A percentile compares a stretch with the other conserved stretches of the same genome.
Evolutionary conservation across 2,113 vertebrate genomes (phyloP).

Genomic region (Lanius collurio): DNA sequence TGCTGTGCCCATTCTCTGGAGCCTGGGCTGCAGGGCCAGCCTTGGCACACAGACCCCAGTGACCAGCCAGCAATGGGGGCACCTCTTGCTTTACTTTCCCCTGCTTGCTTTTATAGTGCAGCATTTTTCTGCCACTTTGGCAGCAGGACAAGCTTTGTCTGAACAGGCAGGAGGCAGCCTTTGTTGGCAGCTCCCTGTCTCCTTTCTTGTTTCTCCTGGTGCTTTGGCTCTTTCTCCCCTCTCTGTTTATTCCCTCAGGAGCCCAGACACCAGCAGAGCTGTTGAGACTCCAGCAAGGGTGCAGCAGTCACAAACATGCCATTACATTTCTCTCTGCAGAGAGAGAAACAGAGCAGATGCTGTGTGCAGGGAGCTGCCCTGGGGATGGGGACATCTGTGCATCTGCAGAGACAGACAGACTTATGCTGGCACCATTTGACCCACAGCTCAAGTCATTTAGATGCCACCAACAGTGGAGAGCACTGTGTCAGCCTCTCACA

Average conservation of each 20-base stretch:
- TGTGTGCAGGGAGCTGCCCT: background rate
- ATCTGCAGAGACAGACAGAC: background rate
- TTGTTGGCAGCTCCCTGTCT: background rate
- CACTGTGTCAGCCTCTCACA: background rate
- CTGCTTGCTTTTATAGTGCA: background rate
- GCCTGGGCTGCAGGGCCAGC: background rate
- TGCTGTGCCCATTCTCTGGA: fast-evolving
- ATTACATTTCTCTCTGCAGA: background rate
- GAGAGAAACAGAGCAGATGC: slow-evolving; percentile 37
- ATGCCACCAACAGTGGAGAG: background rate
- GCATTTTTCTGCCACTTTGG: slow-evolving; percentile 39
- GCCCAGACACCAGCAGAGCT: slow-evolving; percentile 14
- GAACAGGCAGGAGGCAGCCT: slow-evolving; percentile 44
- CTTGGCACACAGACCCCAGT: background rate
- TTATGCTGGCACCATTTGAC: background rate
- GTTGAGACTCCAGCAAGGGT: slow-evolving; percentile 14
- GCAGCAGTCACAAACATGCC: background rate
- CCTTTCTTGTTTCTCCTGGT: slow-evolving; percentile 20
- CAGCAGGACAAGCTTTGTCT: slow-evolving; percentile 26
- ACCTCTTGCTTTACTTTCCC: background rate
- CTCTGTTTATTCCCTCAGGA: slow-evolving; percentile 63
- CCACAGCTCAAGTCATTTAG: background rate
- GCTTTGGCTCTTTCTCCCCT: slow-evolving; percentile 43
- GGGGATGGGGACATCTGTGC: background rate
- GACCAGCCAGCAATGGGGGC: background rate